Percentiles rank a stretch among this genome's conserved stretches.
Conservation (phyloP, 1,140 invertebrate genomes). For the Drosophila sulfurigaster region DNA sequence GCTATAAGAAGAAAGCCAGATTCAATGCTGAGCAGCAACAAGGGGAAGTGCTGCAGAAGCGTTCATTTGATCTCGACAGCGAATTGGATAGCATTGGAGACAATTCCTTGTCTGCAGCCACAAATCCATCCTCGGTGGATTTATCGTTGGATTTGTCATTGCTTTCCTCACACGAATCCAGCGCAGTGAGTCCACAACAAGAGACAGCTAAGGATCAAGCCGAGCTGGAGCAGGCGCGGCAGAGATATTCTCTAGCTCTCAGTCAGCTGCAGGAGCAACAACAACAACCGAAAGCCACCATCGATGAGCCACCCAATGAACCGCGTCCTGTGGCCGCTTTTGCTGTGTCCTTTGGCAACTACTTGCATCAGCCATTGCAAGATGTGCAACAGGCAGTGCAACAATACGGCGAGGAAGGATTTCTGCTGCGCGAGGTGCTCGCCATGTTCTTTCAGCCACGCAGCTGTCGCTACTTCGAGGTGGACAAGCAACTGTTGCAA, state of each 20-base stretch:
- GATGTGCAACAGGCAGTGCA: not conserved
- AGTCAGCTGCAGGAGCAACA: not conserved
- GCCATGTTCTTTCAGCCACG: constrained; percentile 30
- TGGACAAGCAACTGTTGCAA: not conserved
- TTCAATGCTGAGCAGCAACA: not conserved
- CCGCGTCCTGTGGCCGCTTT: not conserved
- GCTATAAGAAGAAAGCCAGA: not conserved
- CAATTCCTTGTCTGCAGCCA: not conserved
- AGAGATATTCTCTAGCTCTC: not conserved
- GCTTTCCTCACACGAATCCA: not conserved
- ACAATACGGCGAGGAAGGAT: constrained; percentile 7
- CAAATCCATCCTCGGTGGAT: not conserved
- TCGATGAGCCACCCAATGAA: not conserved
- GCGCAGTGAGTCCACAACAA: not conserved
- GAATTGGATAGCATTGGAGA: not conserved
- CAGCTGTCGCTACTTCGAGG: constrained; percentile 14
- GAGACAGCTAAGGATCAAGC: not conserved
- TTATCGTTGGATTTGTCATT: constrained; percentile 8
- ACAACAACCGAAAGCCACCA: not conserved
- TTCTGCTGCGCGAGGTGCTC: constrained; percentile 32
- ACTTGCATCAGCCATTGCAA: constrained; percentile 16
- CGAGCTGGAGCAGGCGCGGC: not conserved
- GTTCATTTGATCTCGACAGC: not conserved
- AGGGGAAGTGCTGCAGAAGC: not conserved
- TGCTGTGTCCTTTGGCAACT: not conserved